Percentiles rank a stretch among this genome's conserved stretches.
These are phyloP conservation scores for Rhynchonycteris naso DNA, from an alignment of 2,797 vertebrate species.

Conservation along the genomic window DNA sequence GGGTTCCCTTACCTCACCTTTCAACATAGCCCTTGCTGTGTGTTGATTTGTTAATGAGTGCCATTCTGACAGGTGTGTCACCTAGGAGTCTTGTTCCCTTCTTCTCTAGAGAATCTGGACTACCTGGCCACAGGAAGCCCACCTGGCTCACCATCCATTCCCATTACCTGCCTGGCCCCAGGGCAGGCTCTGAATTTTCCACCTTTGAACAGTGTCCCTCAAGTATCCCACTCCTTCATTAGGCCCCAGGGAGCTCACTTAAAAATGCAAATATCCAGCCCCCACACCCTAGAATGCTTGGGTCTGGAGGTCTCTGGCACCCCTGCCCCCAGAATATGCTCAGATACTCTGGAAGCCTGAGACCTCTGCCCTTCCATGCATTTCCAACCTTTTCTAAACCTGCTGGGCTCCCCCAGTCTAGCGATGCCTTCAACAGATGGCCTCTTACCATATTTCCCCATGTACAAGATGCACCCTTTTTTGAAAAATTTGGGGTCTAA, in stretches of 20 bases:
- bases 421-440: no score
- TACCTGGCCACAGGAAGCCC: not conserved
- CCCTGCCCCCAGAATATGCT: not conserved
- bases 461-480: no score
- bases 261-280: not conserved
- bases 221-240: not conserved
- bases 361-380: not conserved
- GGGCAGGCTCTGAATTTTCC: not conserved
- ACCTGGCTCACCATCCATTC: rapidly evolving
- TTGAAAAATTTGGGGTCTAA: no score
- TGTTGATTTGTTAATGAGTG: no score
- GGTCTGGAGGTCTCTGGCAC: not conserved
- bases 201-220: not conserved
- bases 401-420: not conserved
- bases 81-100: not conserved
- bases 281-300: not conserved
- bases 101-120: not conserved
- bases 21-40: no score
- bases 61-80: not conserved
- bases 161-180: rapidly evolving
- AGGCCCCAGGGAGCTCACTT: not conserved
- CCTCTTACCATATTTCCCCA: no score
- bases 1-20: no score
- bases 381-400: not conserved
- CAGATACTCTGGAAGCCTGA: not conserved